Conservation (phyloP, 2,113 vertebrate genomes). For the Enhydra lutris region DNA sequence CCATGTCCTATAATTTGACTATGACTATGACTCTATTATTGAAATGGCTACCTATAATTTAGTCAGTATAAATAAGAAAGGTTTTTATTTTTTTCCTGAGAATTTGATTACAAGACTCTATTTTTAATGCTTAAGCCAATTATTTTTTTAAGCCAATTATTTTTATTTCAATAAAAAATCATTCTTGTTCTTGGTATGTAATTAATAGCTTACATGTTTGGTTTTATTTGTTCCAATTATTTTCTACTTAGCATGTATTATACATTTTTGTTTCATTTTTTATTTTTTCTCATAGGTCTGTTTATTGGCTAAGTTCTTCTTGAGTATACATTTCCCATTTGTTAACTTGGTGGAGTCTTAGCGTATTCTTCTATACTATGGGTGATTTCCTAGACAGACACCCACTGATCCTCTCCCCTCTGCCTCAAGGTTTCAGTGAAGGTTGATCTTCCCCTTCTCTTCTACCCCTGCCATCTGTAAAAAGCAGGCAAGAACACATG, state of each 20-base stretch:
- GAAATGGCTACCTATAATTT: not conserved
- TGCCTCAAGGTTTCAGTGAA: not conserved
- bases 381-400: not conserved
- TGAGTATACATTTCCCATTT: not conserved
- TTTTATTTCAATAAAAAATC: not conserved
- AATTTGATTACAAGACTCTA: not conserved
- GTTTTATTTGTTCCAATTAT: not conserved
- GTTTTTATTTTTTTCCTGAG: not conserved
- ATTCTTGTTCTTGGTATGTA: not conserved
- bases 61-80: not conserved
- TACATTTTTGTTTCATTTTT: not conserved
- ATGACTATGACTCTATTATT: not conserved
- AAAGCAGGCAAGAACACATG: not conserved
- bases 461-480: not conserved
- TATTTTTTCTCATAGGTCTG: not conserved
- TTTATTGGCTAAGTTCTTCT: not conserved
- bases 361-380: not conserved
- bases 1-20: not conserved
- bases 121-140: not conserved
- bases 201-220: not conserved
- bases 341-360: not conserved
- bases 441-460: not conserved
- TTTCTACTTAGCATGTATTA: not conserved
- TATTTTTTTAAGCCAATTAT: not conserved
- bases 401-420: no score